These are phyloP conservation scores for Rhinichthys klamathensis DNA, from an alignment of 2,113 vertebrate species.

Conservation along the genomic window DNA sequence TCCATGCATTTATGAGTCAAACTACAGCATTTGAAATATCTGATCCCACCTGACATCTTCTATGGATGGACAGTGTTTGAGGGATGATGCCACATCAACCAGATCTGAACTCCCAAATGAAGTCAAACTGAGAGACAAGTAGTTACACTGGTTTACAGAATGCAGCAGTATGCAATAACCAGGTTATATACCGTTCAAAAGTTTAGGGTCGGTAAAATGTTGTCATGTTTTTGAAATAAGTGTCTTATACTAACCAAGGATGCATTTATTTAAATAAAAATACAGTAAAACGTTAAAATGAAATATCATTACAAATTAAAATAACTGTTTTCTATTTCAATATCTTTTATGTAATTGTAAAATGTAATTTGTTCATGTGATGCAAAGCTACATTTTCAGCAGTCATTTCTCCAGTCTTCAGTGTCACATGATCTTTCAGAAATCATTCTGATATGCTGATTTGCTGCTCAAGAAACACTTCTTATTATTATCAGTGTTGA, in stretches of 20 bases:
- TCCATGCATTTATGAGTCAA: neutral
- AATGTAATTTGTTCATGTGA: too few species aligned
- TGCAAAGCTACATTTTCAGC: too few species aligned
- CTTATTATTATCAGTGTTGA: too few species aligned
- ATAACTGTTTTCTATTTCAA: neutral
- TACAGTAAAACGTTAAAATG: neutral
- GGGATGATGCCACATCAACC: conserved; percentile 65
- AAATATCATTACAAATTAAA: neutral
- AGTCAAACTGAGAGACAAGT: conserved; percentile 67
- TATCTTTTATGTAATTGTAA: neutral
- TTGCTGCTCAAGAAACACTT: too few species aligned
- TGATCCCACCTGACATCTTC: conserved; percentile 85
- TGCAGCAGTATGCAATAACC: neutral
- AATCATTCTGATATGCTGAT: too few species aligned
- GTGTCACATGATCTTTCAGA: too few species aligned
- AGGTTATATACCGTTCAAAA: neutral
- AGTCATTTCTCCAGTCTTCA: too few species aligned
- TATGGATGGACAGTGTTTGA: conserved; percentile 76
- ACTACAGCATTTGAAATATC: neutral
- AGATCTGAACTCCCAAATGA: conserved; percentile 71
- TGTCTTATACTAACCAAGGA: neutral
- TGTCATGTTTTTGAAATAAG: neutral
- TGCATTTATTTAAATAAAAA: conserved; percentile 1
- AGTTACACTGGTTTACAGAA: neutral
- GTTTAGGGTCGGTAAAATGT: neutral